Evolutionary conservation across 1,140 invertebrate genomes (phyloP).

Genomic region (Drosophila tani): DNA sequence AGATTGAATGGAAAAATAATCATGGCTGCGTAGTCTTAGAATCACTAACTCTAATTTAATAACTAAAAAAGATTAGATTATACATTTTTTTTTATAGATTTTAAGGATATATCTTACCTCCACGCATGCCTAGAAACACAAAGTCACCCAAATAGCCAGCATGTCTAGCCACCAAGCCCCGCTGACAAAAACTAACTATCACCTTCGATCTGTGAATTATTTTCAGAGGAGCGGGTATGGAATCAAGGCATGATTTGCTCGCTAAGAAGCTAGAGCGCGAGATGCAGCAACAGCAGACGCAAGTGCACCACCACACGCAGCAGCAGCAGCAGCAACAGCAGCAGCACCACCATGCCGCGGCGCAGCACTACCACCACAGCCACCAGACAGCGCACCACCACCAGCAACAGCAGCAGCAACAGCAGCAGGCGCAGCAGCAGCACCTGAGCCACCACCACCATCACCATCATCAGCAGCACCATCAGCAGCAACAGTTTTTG

Average conservation of each 20-base stretch:
- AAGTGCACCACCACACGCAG: constrained; percentile 70
- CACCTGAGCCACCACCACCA: constrained; percentile 64
- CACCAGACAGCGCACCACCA: constrained; percentile 59
- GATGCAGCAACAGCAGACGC: constrained; percentile 75
- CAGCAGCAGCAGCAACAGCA: constrained; percentile 69
- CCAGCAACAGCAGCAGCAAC: constrained; percentile 54
- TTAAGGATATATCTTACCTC: neutral
- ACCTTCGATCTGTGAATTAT: constrained; percentile 33
- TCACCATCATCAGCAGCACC: constrained; percentile 70
- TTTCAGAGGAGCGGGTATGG: constrained; percentile 85
- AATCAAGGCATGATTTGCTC: constrained; percentile 85
- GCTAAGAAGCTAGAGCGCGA: constrained; percentile 84
- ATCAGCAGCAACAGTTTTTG: constrained; percentile 83
- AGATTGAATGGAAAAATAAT: neutral
- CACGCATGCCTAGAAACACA: constrained; percentile 18
- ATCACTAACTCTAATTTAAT: neutral
- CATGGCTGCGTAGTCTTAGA: too few species aligned
- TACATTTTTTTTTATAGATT: neutral
- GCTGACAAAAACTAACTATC: constrained; percentile 12
- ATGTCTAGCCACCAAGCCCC: constrained; percentile 22
- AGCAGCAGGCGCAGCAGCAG: constrained; percentile 54
- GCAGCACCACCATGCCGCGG: constrained; percentile 71
- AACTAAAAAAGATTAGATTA: neutral
- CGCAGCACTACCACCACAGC: constrained; percentile 71
- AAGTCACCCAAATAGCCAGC: constrained; percentile 12